Percentiles rank a stretch among this genome's conserved stretches.
Evolutionary conservation across 2,113 vertebrate species (phyloP).

Genomic region (Equus przewalskii): DNA sequence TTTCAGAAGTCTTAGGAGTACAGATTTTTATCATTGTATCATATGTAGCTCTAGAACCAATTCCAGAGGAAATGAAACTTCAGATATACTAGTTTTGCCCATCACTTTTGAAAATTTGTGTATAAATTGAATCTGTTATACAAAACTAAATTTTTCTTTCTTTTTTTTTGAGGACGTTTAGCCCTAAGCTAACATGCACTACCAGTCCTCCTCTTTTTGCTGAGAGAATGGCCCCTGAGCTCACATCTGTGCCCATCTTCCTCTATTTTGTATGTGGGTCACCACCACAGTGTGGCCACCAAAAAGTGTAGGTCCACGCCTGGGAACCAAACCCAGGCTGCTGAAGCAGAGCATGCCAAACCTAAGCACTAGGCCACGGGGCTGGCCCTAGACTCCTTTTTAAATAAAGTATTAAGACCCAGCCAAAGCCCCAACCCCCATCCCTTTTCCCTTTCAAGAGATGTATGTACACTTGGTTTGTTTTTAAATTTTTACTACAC

Average conservation of each 20-base stretch:
- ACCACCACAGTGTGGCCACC: no score
- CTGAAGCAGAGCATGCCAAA: no score
- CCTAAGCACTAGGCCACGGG: no score
- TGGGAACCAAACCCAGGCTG: no score
- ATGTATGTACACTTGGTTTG: neutral
- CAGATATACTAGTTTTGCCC: neutral
- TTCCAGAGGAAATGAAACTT: neutral
- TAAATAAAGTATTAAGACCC: slow-evolving; percentile 28
- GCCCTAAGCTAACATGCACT: no score
- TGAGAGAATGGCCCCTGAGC: no score
- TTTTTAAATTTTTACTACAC: neutral
- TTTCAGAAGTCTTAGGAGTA: slow-evolving; percentile 49
- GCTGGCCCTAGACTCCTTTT: neutral
- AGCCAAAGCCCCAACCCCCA: neutral
- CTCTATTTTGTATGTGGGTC: no score
- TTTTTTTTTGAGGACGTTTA: no score
- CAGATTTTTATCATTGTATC: slow-evolving; percentile 31
- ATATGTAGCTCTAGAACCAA: neutral
- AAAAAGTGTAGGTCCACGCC: no score
- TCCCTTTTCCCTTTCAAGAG: neutral
- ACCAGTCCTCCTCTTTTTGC: no score
- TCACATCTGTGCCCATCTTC: no score
- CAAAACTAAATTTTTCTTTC: slow-evolving; percentile 20
- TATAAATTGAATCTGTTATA: slow-evolving; percentile 9
- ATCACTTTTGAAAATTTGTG: slow-evolving; percentile 18